A percentile compares a stretch with the other conserved stretches of the same genome.
Evolutionary conservation across 2,113 vertebrate species (phyloP).

Genomic region (Leuciscus idus): DNA sequence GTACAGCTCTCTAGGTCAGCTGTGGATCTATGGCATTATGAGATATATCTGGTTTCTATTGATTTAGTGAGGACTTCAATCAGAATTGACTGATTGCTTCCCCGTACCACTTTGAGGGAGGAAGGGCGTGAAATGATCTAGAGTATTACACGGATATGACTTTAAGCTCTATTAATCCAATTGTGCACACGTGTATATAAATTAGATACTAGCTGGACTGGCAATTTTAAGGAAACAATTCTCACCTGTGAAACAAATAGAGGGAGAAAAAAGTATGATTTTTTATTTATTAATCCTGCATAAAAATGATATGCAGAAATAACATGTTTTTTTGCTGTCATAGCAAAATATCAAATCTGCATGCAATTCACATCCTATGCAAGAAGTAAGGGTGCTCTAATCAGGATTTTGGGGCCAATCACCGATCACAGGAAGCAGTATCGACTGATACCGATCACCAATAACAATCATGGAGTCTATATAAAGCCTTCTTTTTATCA

Average conservation of each 20-base stretch:
- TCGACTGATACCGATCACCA: no score
- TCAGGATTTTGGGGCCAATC: no score
- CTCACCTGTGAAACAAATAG: constrained; percentile 12
- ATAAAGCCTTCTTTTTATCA: no score
- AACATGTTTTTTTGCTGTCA: background rate
- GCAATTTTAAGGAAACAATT: background rate
- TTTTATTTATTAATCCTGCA: background rate
- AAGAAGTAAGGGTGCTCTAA: no score
- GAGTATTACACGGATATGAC: constrained; percentile 53
- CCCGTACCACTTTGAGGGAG: constrained; percentile 45
- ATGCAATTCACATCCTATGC: no score
- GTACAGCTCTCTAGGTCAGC: constrained; percentile 55
- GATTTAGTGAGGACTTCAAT: constrained; percentile 65
- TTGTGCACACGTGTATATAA: constrained; percentile 17
- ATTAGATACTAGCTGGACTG: background rate
- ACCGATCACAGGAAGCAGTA: no score
- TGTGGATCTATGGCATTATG: constrained; percentile 60
- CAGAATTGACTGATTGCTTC: constrained; percentile 64
- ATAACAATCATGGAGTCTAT: no score
- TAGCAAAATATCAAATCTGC: no score
- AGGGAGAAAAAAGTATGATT: background rate
- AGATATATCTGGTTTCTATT: constrained; percentile 66
- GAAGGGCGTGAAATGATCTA: constrained; percentile 22
- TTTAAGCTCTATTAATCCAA: constrained; percentile 51
- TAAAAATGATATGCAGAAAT: background rate